Evolutionary conservation across 2,113 vertebrate species (phyloP).

Genomic region (Ploceus nigricollis): DNA sequence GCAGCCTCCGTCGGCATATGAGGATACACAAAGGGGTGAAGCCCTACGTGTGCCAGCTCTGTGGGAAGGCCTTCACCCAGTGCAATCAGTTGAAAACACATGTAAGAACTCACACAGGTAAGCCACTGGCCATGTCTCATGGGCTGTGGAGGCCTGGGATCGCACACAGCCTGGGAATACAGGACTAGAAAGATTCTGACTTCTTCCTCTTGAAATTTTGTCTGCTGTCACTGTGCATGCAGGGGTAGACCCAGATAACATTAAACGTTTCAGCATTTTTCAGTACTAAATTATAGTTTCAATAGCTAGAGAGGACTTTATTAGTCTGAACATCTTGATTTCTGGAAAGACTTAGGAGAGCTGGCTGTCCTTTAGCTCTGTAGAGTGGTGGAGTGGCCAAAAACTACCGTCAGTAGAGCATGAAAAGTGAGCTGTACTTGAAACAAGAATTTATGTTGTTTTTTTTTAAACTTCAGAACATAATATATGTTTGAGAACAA

Average conservation of each 20-base stretch:
- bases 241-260: neutral
- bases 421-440: neutral
- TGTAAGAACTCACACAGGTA: constrained; percentile 96
- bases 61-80: constrained; percentile 93
- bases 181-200: neutral
- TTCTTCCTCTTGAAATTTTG: neutral
- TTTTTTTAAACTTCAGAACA: neutral
- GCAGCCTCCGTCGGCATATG: constrained; percentile 93
- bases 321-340: neutral
- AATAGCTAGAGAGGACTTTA: neutral
- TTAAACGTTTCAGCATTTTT: neutral
- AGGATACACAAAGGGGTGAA: constrained; percentile 97
- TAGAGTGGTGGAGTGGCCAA: neutral
- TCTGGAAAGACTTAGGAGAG: neutral
- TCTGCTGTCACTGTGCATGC: neutral
- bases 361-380: neutral
- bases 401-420: neutral
- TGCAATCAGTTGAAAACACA: constrained; percentile 97
- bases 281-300: neutral
- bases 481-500: neutral
- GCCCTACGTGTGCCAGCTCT: constrained; percentile 92
- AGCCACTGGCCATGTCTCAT: neutral
- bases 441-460: neutral
- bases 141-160: neutral
- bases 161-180: neutral